Evolutionary conservation across 2,888 invertebrate genomes (phyloP), one percentile per base, ranked within the genome.

Genomic region (Heliothis peltigera): DNA sequence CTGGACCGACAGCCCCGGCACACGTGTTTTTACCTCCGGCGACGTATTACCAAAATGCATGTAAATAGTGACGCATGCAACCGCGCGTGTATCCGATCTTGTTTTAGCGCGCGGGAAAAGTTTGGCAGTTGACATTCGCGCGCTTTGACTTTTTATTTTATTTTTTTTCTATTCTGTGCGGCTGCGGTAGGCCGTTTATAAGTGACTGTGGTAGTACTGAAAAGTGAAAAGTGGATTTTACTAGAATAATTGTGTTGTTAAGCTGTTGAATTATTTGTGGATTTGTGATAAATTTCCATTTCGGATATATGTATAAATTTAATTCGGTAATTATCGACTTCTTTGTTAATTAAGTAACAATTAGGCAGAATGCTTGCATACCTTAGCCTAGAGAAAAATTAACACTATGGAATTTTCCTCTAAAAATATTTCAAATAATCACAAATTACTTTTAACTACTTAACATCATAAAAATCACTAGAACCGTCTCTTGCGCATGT

Each of bases 1-100:
- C 95, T 95, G 95, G 96, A 95, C 96, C 95, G 95, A 95, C 94
- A 92, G 93, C 90, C 94, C 87, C 92, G 93, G 89, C 95, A 95
- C 96, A 96, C 96, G 96, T 95, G 95, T 93, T 85, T 84, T 81
- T 82, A 85, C 85, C 83, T 81, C 80, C 77, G 80, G 65, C 81
- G 80, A 82, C 80, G 64, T 78, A 83, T 83, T 80, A 83, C 88
- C 88, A 85, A 90, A 92, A 92, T 89, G 91, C 91, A 92, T 92
- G 91, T 90, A 89, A 91, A 92, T 90, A 91, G 80, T 85, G 84
- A 83, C 82, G 83, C 85, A 87, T 87, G 87, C 86, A 82, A 78
- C 75, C 86, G 84, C 85, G 88, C 87, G 90, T 82, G 84, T 85
- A 82, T 84, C 86, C 81, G 87, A 84, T 82, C 87, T 84, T 82